These are phyloP conservation scores for Calameuta idolon DNA, from an alignment of 2,888 invertebrate species.

Conservation along the genomic window DNA sequence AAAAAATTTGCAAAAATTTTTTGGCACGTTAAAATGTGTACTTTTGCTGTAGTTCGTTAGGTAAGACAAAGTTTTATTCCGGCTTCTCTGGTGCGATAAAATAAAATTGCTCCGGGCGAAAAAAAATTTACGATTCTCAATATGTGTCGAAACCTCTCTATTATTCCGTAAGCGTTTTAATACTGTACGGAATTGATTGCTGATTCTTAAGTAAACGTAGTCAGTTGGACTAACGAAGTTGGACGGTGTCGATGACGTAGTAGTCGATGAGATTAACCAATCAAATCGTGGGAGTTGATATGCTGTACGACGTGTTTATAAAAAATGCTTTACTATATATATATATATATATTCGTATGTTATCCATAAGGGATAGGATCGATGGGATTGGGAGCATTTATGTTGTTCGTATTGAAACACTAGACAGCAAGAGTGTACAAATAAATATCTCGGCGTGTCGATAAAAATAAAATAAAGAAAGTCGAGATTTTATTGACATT, in stretches of 20 bases:
- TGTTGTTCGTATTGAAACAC: not conserved
- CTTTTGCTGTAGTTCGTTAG: not conserved
- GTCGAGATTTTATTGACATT: conserved; percentile 46
- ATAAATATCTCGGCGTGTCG: conserved; percentile 2
- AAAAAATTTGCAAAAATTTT: not conserved
- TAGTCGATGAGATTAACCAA: not conserved
- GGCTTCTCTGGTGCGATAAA: not conserved
- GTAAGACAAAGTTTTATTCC: not conserved
- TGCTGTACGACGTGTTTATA: not conserved
- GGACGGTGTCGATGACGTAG: not conserved
- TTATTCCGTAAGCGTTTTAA: not conserved
- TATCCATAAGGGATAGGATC: not conserved
- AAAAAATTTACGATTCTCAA: not conserved
- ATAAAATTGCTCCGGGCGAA: not conserved
- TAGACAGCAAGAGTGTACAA: not conserved
- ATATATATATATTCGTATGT: not conserved
- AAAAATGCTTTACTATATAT: not conserved
- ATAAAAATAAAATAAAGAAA: not conserved
- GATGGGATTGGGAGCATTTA: conserved; percentile 2
- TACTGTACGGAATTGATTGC: not conserved
- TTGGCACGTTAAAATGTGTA: not conserved
- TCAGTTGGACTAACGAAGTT: not conserved
- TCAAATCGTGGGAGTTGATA: not conserved
- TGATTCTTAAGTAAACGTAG: not conserved
- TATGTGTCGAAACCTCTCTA: not conserved